Evolutionary conservation across 2,797 vertebrate species (phyloP).

Genomic region (Melanotaenia parkinsoni): DNA sequence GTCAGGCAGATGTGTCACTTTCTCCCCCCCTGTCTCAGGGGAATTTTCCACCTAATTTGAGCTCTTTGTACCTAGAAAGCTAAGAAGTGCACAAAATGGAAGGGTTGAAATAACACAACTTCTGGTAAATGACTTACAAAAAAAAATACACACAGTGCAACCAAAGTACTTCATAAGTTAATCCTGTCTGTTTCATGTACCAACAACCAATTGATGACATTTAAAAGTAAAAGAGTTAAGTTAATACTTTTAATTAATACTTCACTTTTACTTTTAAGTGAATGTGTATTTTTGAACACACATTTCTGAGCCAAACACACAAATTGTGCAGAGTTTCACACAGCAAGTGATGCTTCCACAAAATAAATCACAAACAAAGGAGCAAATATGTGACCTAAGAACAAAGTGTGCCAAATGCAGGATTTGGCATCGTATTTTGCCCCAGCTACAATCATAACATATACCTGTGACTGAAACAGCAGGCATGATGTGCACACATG

Average conservation of each 20-base stretch:
- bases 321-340: background rate
- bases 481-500: constrained; percentile 33
- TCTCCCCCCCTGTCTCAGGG: constrained; percentile 20
- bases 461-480: constrained; percentile 12
- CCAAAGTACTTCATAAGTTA: too few species aligned
- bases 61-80: constrained; percentile 58
- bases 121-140: background rate
- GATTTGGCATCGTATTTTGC: constrained; percentile 11
- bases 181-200: background rate
- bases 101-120: constrained; percentile 22
- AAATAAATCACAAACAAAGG: constrained; percentile 17
- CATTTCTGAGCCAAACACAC: background rate
- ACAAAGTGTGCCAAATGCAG: background rate
- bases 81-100: constrained; percentile 27
- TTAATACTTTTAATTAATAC: background rate
- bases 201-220: constrained; percentile 2
- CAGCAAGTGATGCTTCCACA: constrained; percentile 10
- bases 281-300: constrained; percentile 13
- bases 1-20: constrained; percentile 67
- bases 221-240: background rate
- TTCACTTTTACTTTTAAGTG: background rate
- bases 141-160: background rate
- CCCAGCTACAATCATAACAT: constrained; percentile 5
- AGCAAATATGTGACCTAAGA: constrained; percentile 11
- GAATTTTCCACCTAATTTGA: constrained; percentile 57